Percentiles rank a stretch among this genome's conserved stretches.
phyloP scores from a whole-genome alignment of 30 jellyfish, hydroid and myxozoan genomes.

The Turritopsis rubra region DNA sequence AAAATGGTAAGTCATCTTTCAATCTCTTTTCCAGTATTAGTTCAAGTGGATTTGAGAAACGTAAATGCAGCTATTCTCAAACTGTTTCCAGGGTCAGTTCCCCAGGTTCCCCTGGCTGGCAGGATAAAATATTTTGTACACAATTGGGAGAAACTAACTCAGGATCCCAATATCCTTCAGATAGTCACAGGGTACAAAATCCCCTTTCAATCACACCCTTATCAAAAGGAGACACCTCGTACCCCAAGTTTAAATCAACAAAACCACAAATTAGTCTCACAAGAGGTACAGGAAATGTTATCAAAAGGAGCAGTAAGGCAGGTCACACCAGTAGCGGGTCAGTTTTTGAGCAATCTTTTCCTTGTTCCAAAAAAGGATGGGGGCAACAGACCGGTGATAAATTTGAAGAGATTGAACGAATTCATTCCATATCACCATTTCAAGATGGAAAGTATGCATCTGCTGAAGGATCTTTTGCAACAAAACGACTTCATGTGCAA shows the following conservation, averaged over 20 bases:
- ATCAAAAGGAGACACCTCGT: no score
- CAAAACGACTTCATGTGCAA: constrained; percentile 3
- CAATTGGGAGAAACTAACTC: constrained; percentile 12
- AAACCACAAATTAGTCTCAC: background rate
- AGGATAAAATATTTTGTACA: constrained; percentile 5
- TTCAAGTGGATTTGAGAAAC: constrained; percentile 7
- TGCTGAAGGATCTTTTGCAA: constrained; percentile 10
- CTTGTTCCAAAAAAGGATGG: constrained; percentile 8
- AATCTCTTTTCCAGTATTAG: background rate
- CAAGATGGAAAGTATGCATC: constrained; percentile 1
- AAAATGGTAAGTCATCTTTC: constrained; percentile 3
- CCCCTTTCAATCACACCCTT: background rate
- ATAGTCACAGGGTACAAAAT: background rate
- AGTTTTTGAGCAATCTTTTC: constrained; percentile 6
- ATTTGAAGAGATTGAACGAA: background rate
- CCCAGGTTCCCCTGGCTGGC: constrained; percentile 1
- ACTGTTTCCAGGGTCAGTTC: constrained; percentile 6
- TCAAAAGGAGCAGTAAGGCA: constrained; percentile 1
- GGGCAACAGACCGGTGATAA: constrained; percentile 13
- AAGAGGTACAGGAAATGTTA: constrained; percentile 11
- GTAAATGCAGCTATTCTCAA: background rate
- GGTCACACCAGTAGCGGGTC: background rate
- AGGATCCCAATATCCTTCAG: background rate
- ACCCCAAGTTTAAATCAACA: background rate
- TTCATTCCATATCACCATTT: background rate